phyloP scores from a whole-genome alignment of 2,113 vertebrate genomes.

The Pelodiscus sinensis region DNA sequence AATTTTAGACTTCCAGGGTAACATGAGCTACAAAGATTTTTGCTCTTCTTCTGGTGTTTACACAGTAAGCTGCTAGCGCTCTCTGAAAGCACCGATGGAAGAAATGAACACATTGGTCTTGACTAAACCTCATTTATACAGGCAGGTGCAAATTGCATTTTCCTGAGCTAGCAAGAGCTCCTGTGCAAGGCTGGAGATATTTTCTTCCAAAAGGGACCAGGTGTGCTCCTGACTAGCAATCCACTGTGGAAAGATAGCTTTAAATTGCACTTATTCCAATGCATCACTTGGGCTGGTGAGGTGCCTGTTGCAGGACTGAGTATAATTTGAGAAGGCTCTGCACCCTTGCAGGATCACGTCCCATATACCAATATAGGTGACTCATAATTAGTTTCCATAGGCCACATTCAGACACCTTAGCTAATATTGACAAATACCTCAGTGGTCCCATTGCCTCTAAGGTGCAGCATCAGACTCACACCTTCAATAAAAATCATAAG shows the following conservation, averaged over 20 bases:
- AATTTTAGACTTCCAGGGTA: not conserved
- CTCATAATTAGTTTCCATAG: not conserved
- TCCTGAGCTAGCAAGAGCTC: not conserved
- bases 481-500: no score
- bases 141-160: not conserved
- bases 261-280: not conserved
- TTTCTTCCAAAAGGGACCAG: not conserved
- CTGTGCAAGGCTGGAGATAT: not conserved
- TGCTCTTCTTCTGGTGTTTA: not conserved
- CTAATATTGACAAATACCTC: not conserved
- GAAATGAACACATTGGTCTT: not conserved
- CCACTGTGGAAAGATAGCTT: not conserved
- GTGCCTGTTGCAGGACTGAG: not conserved
- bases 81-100: not conserved
- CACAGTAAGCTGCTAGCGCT: not conserved
- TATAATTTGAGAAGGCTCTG: not conserved
- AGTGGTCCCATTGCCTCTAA: not conserved
- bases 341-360: not conserved
- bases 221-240: not conserved
- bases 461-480: not conserved
- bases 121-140: not conserved
- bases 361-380: not conserved
- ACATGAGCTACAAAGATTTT: not conserved
- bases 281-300: no score
- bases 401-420: no score